A percentile compares a stretch with the other conserved stretches of the same genome.
Evolutionary conservation across 2,797 vertebrate genomes (phyloP).

Genomic region (Acropternis orthonyx): DNA sequence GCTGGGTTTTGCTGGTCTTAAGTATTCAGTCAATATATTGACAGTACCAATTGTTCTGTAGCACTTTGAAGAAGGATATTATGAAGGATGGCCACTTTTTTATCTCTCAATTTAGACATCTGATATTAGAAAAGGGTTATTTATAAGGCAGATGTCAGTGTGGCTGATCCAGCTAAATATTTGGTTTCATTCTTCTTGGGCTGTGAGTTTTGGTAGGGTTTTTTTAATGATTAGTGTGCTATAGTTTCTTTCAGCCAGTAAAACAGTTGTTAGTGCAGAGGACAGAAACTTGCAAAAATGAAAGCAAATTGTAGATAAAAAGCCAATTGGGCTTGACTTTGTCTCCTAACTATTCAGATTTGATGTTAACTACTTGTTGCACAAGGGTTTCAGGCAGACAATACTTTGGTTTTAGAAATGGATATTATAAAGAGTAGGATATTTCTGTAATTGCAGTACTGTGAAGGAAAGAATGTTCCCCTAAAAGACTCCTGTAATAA

Average conservation of each 20-base stretch:
- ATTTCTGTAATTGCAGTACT: not conserved
- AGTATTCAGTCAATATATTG: not conserved
- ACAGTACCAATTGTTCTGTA: not conserved
- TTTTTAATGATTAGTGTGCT: not conserved
- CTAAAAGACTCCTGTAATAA: not conserved
- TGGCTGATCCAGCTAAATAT: not conserved
- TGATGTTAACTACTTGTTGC: not conserved
- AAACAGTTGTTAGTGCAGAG: not conserved
- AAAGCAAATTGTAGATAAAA: not conserved
- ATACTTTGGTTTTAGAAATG: not conserved
- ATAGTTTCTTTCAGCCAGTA: not conserved
- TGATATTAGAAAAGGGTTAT: not conserved
- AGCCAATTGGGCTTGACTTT: not conserved
- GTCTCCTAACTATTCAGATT: not conserved
- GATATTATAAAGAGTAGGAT: not conserved
- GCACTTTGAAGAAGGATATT: not conserved
- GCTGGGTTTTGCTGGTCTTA: not conserved
- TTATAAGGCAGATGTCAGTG: not conserved
- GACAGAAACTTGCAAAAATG: not conserved
- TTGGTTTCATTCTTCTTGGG: not conserved
- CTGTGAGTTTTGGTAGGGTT: not conserved
- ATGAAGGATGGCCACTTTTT: not conserved
- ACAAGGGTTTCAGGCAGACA: not conserved
- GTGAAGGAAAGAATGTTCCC: not conserved
- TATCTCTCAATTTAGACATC: not conserved